phyloP scores from a whole-genome alignment of 30 jellyfish, hydroid and myxozoan genomes.

The Rhopilema esculentum region DNA sequence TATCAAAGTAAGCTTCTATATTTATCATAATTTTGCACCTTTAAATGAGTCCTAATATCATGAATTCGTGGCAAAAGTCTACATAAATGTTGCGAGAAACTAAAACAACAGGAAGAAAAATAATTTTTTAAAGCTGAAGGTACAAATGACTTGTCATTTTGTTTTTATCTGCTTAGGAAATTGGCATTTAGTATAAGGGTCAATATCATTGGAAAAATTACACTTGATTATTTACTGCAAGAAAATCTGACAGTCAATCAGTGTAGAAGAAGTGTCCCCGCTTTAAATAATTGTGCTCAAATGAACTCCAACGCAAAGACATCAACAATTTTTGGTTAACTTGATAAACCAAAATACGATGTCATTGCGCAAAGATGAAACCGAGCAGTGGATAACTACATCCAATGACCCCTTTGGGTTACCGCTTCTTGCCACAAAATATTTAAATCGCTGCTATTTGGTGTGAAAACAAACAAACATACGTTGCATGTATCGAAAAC shows the following conservation, averaged over 20 bases:
- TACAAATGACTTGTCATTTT: no score
- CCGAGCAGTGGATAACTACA: neutral
- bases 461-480: neutral
- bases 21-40: no score
- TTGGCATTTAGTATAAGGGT: no score
- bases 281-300: neutral
- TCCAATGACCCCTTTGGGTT: neutral
- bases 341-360: neutral
- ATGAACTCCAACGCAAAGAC: neutral
- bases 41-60: no score
- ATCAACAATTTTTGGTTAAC: neutral
- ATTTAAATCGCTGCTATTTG: neutral
- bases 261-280: neutral
- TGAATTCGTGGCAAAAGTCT: no score
- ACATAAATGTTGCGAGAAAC: no score
- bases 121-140: no score
- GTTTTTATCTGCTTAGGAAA: no score
- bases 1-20: no score
- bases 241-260: neutral
- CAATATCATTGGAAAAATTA: neutral
- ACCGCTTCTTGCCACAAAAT: neutral
- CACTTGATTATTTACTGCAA: neutral
- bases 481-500: neutral
- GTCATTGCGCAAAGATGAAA: neutral
- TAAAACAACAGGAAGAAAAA: no score